Conservation (phyloP, 2,888 invertebrate genomes). For the Erebia epiphron region DNA sequence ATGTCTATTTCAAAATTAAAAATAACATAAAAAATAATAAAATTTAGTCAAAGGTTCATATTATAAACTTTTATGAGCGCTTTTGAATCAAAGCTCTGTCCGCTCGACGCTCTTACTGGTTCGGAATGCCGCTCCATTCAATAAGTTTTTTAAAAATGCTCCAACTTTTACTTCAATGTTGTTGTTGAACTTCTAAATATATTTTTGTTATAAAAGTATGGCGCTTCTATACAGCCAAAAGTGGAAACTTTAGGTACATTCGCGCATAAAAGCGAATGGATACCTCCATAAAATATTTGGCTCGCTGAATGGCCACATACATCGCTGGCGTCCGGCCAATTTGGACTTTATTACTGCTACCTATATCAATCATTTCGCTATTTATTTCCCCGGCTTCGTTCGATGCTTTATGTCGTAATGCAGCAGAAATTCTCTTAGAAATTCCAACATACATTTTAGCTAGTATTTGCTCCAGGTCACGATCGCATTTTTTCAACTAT, state of each 20-base stretch:
- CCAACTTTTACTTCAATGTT: slow-evolving; percentile 10
- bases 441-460: slow-evolving; percentile 23
- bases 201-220: slow-evolving; percentile 23
- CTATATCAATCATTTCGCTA: slow-evolving; percentile 40
- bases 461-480: slow-evolving; percentile 22
- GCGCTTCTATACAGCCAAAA: slow-evolving; percentile 19
- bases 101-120: no score
- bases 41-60: neutral
- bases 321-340: slow-evolving; percentile 42
- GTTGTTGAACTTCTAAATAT: slow-evolving; percentile 14
- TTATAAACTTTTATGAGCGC: neutral
- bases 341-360: slow-evolving; percentile 44
- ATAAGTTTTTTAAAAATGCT: slow-evolving; percentile 4
- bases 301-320: slow-evolving; percentile 29
- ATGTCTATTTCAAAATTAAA: no score
- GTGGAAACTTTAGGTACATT: slow-evolving; percentile 24
- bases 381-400: slow-evolving; percentile 35
- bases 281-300: slow-evolving; percentile 30
- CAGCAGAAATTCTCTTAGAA: slow-evolving; percentile 29
- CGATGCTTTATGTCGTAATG: slow-evolving; percentile 28
- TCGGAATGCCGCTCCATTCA: slow-evolving; percentile 12
- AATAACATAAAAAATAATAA: neutral
- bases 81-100: slow-evolving; percentile 2
- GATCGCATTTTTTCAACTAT: slow-evolving; percentile 6
- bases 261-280: slow-evolving; percentile 27